A percentile compares a stretch with the other conserved stretches of the same genome.
Evolutionary conservation across 2,888 invertebrate species (phyloP).

Genomic region (Phaedon cochleariae): DNA sequence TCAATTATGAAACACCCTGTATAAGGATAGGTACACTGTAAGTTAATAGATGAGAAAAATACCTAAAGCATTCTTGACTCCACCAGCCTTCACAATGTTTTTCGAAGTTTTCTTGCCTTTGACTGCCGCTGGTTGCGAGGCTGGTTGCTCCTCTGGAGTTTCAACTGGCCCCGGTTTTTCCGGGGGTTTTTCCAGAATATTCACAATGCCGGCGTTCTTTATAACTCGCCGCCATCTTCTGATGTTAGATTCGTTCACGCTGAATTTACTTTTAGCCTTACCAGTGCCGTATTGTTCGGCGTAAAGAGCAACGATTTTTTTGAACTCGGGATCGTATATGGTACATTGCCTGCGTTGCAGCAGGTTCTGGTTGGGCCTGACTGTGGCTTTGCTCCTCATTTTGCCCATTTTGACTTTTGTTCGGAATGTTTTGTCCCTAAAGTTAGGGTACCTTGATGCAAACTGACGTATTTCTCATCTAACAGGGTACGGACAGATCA

Average conservation of each 20-base stretch:
- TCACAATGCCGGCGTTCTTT: slow-evolving; percentile 39
- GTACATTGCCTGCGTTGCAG: slow-evolving; percentile 27
- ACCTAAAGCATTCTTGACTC: neutral
- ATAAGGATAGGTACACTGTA: too few species aligned
- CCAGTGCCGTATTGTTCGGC: slow-evolving; percentile 54
- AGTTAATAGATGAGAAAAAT: neutral
- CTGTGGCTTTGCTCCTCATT: slow-evolving; percentile 13
- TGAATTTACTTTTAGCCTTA: slow-evolving; percentile 52
- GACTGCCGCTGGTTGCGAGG: too few species aligned
- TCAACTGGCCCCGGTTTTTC: slow-evolving; percentile 15
- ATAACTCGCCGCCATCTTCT: slow-evolving; percentile 54
- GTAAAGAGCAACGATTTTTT: slow-evolving; percentile 53
- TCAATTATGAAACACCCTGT: too few species aligned
- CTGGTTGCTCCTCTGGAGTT: too few species aligned
- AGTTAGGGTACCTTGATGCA: too few species aligned
- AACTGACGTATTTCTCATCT: too few species aligned
- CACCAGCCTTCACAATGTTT: neutral
- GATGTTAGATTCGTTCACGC: slow-evolving; percentile 55
- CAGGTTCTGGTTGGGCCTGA: slow-evolving; percentile 2
- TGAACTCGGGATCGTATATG: slow-evolving; percentile 52
- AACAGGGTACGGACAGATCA: too few species aligned
- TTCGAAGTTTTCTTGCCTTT: too few species aligned
- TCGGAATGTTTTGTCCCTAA: neutral
- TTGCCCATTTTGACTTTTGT: neutral
- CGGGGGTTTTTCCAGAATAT: slow-evolving; percentile 15